These are phyloP conservation scores for Oryzias melastigma DNA, from an alignment of 2,113 vertebrate species.

Conservation along the genomic window DNA sequence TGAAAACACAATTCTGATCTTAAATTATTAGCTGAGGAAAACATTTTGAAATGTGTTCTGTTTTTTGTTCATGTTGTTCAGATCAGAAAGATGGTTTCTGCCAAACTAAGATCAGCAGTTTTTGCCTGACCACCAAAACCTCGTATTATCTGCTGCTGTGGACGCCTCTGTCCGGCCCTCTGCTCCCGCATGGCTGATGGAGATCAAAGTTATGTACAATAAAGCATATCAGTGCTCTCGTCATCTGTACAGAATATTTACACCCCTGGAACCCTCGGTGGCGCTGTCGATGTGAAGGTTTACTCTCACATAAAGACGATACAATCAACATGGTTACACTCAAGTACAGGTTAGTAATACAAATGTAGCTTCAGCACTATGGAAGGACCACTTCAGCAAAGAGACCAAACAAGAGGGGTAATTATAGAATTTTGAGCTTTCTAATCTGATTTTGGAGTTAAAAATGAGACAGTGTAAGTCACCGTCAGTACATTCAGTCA, in stretches of 20 bases:
- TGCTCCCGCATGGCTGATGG: slow-evolving; percentile 48
- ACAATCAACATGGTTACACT: slow-evolving; percentile 95
- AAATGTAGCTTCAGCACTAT: slow-evolving; percentile 77
- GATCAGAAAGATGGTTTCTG: no score
- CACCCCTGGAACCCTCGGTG: slow-evolving; percentile 87
- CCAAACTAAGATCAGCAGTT: no score
- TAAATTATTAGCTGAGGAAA: no score
- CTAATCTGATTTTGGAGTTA: slow-evolving; percentile 47
- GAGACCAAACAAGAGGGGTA: slow-evolving; percentile 55
- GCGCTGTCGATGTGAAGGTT: slow-evolving; percentile 86
- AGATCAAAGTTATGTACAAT: slow-evolving; percentile 77
- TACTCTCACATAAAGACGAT: slow-evolving; percentile 91
- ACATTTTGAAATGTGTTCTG: no score
- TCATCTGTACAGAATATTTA: slow-evolving; percentile 95
- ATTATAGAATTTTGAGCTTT: slow-evolving; percentile 78
- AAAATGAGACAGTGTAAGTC: slow-evolving; percentile 78
- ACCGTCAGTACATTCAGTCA: slow-evolving; percentile 92
- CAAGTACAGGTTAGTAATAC: slow-evolving; percentile 90
- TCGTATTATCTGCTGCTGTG: background rate
- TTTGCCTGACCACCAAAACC: background rate
- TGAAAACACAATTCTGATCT: no score
- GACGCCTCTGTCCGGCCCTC: slow-evolving; percentile 12
- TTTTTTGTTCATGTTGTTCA: no score
- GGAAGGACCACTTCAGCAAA: slow-evolving; percentile 79
- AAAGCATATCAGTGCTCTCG: slow-evolving; percentile 86